These are phyloP conservation scores for Diarsia rubi DNA, from an alignment of 2,888 invertebrate genomes.

Conservation along the genomic window DNA sequence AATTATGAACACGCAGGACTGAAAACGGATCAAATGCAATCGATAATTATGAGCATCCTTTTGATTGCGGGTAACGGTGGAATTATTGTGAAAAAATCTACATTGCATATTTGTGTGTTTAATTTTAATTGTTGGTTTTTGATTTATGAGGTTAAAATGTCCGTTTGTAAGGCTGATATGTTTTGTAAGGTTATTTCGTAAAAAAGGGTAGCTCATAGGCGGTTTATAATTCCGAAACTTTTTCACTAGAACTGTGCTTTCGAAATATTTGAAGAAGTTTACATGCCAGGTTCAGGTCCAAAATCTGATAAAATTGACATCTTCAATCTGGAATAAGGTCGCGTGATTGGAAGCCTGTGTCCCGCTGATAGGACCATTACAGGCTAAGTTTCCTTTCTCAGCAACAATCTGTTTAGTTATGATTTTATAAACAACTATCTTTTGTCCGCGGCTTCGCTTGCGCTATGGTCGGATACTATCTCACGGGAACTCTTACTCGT, in stretches of 20 bases:
- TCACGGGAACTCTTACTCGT: too few species aligned
- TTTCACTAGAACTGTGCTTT: background rate
- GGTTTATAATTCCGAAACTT: background rate
- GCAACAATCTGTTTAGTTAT: background rate
- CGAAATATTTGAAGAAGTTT: background rate
- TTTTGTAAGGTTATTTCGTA: background rate
- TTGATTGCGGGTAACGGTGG: conserved; percentile 27
- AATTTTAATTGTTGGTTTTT: conserved; percentile 34
- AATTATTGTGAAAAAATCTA: conserved; percentile 51
- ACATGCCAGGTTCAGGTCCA: background rate
- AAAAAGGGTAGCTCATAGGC: background rate
- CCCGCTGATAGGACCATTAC: background rate
- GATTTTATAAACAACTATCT: background rate
- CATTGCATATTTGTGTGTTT: conserved; percentile 32
- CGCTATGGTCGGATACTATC: too few species aligned
- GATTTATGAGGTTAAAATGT: conserved; percentile 16
- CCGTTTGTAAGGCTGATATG: background rate
- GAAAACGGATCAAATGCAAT: conserved; percentile 57
- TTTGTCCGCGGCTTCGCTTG: too few species aligned
- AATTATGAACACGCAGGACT: conserved; percentile 47
- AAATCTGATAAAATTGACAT: background rate
- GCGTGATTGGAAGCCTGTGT: background rate
- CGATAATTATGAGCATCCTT: conserved; percentile 61
- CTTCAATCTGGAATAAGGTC: background rate
- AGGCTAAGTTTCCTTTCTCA: too few species aligned